Base-by-base conservation (phyloP, 2,888 invertebrate species). In the Cabera pusaria region DNA sequence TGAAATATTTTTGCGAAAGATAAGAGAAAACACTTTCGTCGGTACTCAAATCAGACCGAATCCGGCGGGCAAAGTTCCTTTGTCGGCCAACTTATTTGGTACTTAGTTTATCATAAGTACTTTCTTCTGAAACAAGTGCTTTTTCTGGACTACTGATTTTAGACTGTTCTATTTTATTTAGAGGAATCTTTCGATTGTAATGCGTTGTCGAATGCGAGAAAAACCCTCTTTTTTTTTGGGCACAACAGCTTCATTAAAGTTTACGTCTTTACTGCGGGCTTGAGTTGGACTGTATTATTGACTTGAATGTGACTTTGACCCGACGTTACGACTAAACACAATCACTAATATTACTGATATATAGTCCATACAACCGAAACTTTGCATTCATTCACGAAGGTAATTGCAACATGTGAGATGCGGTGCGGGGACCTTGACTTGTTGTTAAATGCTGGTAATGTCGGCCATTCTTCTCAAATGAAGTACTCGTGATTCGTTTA, bases 341-440 rank as follows among this genome's bases (percentile, higher is more conserved):
- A n/a, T n/a, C n/a, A n/a, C n/a, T n/a, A n/a, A n/a, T n/a, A n/a
- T n/a, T n/a, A n/a, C n/a, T n/a, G n/a, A n/a, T n/a, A n/a, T n/a
- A n/a, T n/a, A n/a, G n/a, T 36, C 3, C 10, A 28, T 26, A 20
- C 7, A 6, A 7, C 21, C 8, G 12, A 17, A 28, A 28, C 23
- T 19, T 20, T 20, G 26, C 38, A 38, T 31, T 21, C 25, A 14
- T 43, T 38, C 26, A 11, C 16, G 9, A 22, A 19, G 24, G 19
- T 19, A 6, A 22, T 44, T 38, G 45, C 43, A 43, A 29, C 37
- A 43, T 26, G 12, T 26, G 33, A 42, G 31, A 36, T 37, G 23
- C 19, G 18, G 36, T 27, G 33, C 20, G 22, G 4, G 5, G 32
- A 44, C 49, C 49, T 46, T 49, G 40, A 28, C 37, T 43, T 17